Evolutionary conservation across 2,888 invertebrate genomes (phyloP), one percentile per base, ranked within the genome.

Genomic region (Drosophila colorata): DNA sequence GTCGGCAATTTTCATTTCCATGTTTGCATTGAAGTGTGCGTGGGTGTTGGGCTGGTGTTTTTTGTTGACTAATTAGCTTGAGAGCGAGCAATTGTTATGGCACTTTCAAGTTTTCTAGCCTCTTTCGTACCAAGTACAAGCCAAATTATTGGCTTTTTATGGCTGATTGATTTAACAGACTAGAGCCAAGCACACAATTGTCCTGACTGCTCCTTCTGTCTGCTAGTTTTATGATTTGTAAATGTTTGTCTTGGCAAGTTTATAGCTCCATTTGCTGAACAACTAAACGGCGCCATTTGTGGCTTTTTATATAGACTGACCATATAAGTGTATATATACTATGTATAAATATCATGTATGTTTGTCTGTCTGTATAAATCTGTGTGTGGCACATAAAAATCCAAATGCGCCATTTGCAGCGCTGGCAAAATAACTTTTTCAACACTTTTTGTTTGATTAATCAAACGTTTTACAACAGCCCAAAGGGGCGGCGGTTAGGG

Each of bases 351-450:
- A 3, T 56, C 35, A 20, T 23, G 20, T 33, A 13, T 31, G 31
- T 33, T 13, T 56, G 47, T 46, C 16, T 44, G 31, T 60, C 40
- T 66, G 44, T 65, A 55, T 57, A 73, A 81, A 81, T 84, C 81
- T 71, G 65, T 71, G 77, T 74, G 83, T 69, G 77, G 38, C 74
- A 78, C 89, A 88, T 88, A 83, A 88, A 88, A 84, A 78, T 78
- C 84, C 60, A 77, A 88, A 86, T 80, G 84, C 83, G 79, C 71
- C 86, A 77, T 87, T 87, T 85, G 86, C 82, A 71, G 65, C 59
- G 81, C 78, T 86, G 76, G 85, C 80, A 78, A 76, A 87, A 87
- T 82, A 88, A 74, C 88, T 88, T 88, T 88, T 85, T 83, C 88
- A 88, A 85, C 84, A 85, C 84, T 87, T 88, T 84, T 76, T 73